These are phyloP conservation scores for Sinocyclocheilus maitianheensis DNA, from an alignment of 2,113 vertebrate species.

Conservation along the genomic window DNA sequence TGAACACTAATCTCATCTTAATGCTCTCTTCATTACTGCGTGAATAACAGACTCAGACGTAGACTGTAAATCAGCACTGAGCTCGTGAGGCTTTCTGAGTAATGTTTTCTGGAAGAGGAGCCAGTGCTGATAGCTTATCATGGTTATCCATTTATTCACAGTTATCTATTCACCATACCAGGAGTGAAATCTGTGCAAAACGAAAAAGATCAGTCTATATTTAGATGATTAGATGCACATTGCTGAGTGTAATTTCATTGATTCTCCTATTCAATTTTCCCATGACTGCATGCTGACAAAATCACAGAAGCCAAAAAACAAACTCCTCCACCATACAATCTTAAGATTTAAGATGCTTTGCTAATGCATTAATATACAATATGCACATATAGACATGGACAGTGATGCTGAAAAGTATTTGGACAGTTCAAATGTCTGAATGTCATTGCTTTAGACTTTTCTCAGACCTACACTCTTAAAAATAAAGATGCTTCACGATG, in stretches of 20 bases:
- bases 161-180: conserved; percentile 8
- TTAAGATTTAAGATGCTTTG: neutral
- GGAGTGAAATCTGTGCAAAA: neutral
- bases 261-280: neutral
- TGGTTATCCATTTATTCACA: conserved; percentile 20
- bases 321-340: neutral
- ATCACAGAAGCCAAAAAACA: neutral
- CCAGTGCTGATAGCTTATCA: neutral
- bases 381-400: neutral
- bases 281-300: neutral
- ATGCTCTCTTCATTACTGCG: neutral
- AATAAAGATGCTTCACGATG: too few relatives aligned
- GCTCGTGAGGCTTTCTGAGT: neutral
- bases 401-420: neutral
- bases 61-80: neutral
- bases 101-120: conserved; percentile 10
- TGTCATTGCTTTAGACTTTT: neutral
- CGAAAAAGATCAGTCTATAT: neutral
- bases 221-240: neutral
- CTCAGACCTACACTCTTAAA: neutral
- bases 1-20: conserved; percentile 11
- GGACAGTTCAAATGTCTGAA: neutral
- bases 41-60: neutral
- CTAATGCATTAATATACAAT: neutral
- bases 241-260: neutral